A percentile compares a stretch with the other conserved stretches of the same genome.
phyloP scores from a whole-genome alignment of 2,888 invertebrate genomes.

The Physocephala rufipes region DNA sequence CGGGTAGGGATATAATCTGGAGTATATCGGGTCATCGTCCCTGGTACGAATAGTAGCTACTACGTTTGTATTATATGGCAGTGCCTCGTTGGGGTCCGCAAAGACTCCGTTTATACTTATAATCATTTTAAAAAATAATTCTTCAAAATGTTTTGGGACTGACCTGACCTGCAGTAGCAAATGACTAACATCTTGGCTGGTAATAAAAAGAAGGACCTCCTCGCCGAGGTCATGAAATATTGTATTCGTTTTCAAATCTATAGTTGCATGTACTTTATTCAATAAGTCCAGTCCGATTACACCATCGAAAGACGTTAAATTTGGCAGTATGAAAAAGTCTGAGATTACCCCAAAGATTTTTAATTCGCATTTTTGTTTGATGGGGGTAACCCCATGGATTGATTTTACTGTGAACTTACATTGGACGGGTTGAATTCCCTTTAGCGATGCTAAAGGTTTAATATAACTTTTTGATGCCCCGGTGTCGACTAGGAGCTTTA shows the following conservation, averaged over 20 bases:
- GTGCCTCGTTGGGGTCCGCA: no score
- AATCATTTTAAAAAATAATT: no score
- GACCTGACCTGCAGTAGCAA: no score
- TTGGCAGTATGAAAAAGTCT: conserved; percentile 42
- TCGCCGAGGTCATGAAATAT: neutral
- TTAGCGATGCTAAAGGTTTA: conserved; percentile 24
- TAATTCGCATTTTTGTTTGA: conserved; percentile 40
- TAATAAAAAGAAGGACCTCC: neutral
- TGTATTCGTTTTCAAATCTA: conserved; percentile 36
- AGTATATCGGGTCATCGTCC: conserved; percentile 17
- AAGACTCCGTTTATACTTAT: no score
- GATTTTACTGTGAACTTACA: conserved; percentile 30
- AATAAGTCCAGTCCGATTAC: conserved; percentile 44
- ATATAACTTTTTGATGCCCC: conserved; percentile 34
- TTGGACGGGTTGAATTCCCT: conserved; percentile 19
- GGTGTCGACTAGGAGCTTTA: neutral
- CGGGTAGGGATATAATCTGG: conserved; percentile 16
- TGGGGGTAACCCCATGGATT: conserved; percentile 33
- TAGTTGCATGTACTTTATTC: conserved; percentile 39
- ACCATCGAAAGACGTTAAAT: conserved; percentile 42
- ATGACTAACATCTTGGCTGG: neutral
- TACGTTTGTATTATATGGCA: neutral
- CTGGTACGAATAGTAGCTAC: neutral
- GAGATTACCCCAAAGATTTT: conserved; percentile 39
- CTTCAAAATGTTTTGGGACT: no score